Conservation (phyloP, 2,888 invertebrate genomes). For the Acanthosepion esculentum region DNA sequence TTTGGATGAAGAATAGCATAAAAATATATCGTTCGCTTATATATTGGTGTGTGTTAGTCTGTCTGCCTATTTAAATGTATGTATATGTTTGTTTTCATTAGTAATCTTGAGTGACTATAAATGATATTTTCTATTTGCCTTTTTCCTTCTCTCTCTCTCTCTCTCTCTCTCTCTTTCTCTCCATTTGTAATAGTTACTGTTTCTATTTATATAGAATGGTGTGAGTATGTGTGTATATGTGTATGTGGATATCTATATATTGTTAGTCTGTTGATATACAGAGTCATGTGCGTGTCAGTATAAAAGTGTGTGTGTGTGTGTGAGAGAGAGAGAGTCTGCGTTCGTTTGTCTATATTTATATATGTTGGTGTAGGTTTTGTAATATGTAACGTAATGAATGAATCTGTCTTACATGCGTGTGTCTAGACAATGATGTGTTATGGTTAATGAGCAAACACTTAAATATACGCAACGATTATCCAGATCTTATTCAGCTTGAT, state of each 20-base stretch:
- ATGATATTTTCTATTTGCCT: not conserved
- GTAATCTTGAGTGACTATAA: too few relatives aligned
- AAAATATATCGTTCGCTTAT: not conserved
- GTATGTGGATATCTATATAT: too few relatives aligned
- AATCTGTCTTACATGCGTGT: not conserved
- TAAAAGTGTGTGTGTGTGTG: too few relatives aligned
- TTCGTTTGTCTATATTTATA: too few relatives aligned
- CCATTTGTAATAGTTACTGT: not conserved
- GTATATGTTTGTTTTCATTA: too few relatives aligned
- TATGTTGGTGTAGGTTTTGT: too few relatives aligned
- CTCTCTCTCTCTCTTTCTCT: not conserved
- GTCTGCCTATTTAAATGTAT: not conserved
- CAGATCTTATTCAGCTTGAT: not conserved
- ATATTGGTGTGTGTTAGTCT: not conserved
- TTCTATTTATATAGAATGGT: not conserved
- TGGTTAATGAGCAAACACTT: not conserved
- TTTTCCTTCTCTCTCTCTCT: not conserved
- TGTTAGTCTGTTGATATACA: too few relatives aligned
- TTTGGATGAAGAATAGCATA: too few relatives aligned
- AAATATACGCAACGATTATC: not conserved
- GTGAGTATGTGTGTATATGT: too few relatives aligned
- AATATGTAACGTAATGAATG: too few relatives aligned
- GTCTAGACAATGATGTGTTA: not conserved
- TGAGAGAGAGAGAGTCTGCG: too few relatives aligned
- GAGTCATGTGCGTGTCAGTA: too few relatives aligned